Evolutionary conservation across 2,113 vertebrate genomes (phyloP), one percentile per base, ranked within the genome.

Genomic region (Tachysurus vachellii): DNA sequence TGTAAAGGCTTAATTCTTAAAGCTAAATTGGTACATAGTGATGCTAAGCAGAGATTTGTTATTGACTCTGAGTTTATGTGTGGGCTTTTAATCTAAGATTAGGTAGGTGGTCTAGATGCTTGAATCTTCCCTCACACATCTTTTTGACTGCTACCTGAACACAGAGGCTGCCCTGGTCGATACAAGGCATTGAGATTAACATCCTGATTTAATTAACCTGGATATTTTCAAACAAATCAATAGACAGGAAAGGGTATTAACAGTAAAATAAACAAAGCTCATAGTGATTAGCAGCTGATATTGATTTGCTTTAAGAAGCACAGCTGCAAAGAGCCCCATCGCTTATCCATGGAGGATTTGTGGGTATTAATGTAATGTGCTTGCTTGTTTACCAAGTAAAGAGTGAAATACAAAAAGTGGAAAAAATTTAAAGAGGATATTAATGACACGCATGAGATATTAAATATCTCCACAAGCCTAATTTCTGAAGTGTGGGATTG

Each of bases 201-300:
- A 80, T 83, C 73, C 80, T 83, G 44, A 70, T 89, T 86, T 86
- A 89, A 89, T 86, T 80, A 86, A 89, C 42, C 71, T 85, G 79
- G 47, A 85, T 76, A 50, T 85, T 77, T 85, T 61, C 8, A 28
- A 53, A 8, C 14, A 17, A 44, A 86, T 86, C 85, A 31, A 86
- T 86, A 71, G 77, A 68, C 79, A 86, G 79, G 53, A 77, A 80
- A 19, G 61, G n/a, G 57, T 57, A 47, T 79, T 66, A 59, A 57
- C 47, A 68, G 80, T 64, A 75, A 85, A 66, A 82, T 64, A 82
- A 82, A 82, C 81, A 82, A 57, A 80, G 59, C 84, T 53, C 44
- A 23, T 31, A 50, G 61, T 86, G 85, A 80, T 80, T 86, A 80
- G 85, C 76, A 14, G 50, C 76, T 80, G 85, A 86, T 86, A 86